Evolutionary conservation across 1,140 invertebrate species (phyloP).

Genomic region (Euborellia annulipes): DNA sequence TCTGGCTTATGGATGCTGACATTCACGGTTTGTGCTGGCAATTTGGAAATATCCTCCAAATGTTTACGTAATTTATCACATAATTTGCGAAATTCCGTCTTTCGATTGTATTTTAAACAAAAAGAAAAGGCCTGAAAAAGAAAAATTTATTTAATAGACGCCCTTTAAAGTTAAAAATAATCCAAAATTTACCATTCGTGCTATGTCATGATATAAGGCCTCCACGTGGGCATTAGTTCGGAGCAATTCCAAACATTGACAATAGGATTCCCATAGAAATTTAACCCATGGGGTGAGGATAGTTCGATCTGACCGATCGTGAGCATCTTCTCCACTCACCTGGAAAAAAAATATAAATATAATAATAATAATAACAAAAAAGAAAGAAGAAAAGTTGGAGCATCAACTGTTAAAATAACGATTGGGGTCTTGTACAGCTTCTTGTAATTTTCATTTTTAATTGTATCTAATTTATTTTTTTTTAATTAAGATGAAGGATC

Average conservation of each 20-base stretch:
- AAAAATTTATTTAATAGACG: slow-evolving; percentile 1
- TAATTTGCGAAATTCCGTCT: slow-evolving; percentile 96
- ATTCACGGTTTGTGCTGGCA: slow-evolving; percentile 53
- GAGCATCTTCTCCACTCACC: slow-evolving; percentile 96
- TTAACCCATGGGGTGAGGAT: slow-evolving; percentile 98
- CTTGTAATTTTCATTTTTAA: too few species aligned
- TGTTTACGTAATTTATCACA: slow-evolving; percentile 93
- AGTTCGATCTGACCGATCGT: slow-evolving; percentile 90
- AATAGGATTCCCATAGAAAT: slow-evolving; percentile 99
- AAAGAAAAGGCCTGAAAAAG: slow-evolving; percentile 75
- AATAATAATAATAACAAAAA: too few species aligned
- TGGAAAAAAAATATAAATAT: too few species aligned
- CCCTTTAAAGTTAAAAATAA: neutral
- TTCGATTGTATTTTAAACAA: slow-evolving; percentile 92
- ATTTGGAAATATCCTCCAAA: slow-evolving; percentile 83
- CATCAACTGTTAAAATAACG: too few species aligned
- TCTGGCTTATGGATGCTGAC: slow-evolving; percentile 89
- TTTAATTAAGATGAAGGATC: too few species aligned
- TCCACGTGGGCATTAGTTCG: slow-evolving; percentile 91
- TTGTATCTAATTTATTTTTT: too few species aligned
- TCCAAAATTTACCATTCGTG: slow-evolving; percentile 49
- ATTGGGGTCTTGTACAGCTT: too few species aligned
- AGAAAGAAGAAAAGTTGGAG: too few species aligned
- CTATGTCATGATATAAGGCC: slow-evolving; percentile 91
- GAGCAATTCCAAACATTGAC: slow-evolving; percentile 92